Evolutionary conservation across 2,888 invertebrate species (phyloP).

Genomic region (Fragum whitleyi): DNA sequence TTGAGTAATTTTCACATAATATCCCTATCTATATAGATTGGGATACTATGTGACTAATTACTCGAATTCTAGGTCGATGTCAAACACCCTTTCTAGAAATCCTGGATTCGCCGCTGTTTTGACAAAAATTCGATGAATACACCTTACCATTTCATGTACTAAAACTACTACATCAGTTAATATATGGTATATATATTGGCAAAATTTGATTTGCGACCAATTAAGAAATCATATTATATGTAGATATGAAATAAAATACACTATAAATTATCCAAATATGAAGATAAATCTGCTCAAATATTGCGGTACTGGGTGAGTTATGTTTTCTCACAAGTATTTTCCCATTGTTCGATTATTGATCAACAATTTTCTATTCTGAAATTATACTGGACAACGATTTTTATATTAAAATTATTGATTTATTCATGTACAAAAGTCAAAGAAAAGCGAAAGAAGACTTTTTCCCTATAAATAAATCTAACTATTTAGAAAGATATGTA

Average conservation of each 20-base stretch:
- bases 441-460: too few species aligned
- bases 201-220: constrained; percentile 4
- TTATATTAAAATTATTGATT: background rate
- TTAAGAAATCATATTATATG: background rate
- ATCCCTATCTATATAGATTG: too few species aligned
- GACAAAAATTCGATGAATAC: too few species aligned
- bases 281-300: background rate
- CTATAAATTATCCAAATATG: background rate
- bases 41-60: too few species aligned
- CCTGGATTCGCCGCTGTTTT: too few species aligned
- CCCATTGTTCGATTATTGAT: background rate
- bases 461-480: too few species aligned
- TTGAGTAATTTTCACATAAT: too few species aligned
- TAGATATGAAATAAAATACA: background rate
- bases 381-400: background rate
- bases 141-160: too few species aligned
- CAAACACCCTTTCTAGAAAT: too few species aligned
- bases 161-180: too few species aligned
- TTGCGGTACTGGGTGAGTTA: background rate
- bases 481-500: too few species aligned
- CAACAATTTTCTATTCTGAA: background rate
- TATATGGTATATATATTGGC: background rate
- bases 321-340: background rate
- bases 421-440: background rate
- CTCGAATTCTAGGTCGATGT: too few species aligned